These are phyloP conservation scores for Sebastes diploproa DNA, from an alignment of 2,797 vertebrate species.

Conservation along the genomic window DNA sequence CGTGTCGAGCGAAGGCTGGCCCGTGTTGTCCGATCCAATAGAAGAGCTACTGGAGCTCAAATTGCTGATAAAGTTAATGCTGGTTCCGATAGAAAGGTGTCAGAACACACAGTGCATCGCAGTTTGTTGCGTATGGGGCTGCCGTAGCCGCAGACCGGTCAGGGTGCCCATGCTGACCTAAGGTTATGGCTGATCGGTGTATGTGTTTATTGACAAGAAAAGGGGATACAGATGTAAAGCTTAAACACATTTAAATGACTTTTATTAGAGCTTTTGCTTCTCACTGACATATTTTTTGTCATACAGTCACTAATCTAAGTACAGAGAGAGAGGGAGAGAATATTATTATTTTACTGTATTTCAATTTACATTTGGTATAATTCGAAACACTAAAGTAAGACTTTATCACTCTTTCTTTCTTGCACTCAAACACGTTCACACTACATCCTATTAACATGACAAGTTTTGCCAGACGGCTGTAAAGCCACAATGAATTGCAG, in stretches of 20 bases:
- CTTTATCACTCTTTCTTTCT: not conserved
- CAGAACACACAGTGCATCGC: too few relatives aligned
- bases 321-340: too few relatives aligned
- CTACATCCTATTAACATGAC: not conserved
- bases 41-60: too few relatives aligned
- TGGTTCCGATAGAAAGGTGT: too few relatives aligned
- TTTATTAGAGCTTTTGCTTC: not conserved
- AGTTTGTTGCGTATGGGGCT: too few relatives aligned
- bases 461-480: slow-evolving; percentile 5
- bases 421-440: not conserved
- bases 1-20: too few relatives aligned
- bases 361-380: not conserved
- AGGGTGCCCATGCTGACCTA: too few relatives aligned
- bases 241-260: not conserved
- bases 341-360: not conserved
- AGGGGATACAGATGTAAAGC: not conserved
- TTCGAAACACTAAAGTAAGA: not conserved
- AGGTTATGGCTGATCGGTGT: too few relatives aligned
- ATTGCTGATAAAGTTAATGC: too few relatives aligned
- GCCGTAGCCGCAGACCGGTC: fast-evolving
- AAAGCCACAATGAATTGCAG: slow-evolving; percentile 35
- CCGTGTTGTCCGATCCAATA: too few relatives aligned
- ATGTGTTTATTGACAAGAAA: not conserved
- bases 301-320: not conserved
- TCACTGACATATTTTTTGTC: not conserved